Base-by-base conservation (phyloP, 2,113 vertebrate genomes). In the Perca schrenkii region DNA sequence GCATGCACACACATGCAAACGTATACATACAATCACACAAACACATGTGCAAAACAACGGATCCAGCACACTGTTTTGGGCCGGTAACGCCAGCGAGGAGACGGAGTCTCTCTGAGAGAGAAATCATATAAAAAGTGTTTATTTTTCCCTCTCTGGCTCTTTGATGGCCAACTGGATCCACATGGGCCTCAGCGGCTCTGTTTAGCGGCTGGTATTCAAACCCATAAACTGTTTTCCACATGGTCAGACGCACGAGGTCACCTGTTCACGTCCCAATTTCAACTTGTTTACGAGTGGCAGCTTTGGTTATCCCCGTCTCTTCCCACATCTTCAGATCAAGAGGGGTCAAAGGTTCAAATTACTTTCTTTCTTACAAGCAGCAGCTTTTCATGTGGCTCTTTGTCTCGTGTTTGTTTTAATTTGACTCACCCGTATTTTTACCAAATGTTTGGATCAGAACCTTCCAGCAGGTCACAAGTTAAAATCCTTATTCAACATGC, bases 121-220 rank as follows among this genome's bases (percentile, higher is more conserved):
- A 80, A 90, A 90, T 81, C 71, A 49, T 83, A 84, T 83, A 86
- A 94, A 88, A 83, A 43, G 49, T 88, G 87, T 92, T 93, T 91
- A 90, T 90, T 90, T 90, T 91, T 76, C 80, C 82, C 64, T 84
- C 66, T 75, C 50, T 54, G 79, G 64, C 61, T 28, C 91, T 93
- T 91, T 91, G 90, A 90, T 80, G 82, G 82, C 74, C 87, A 89
- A 91, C 89, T 86, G 87, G 77, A 89, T 89, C 88, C 91, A 93
- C 82, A 85, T 92, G 86, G 70, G 56, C 47, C 82, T 80, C 54
- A 4, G 74, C 68, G 1, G 65, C 62, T 80, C 66, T 72, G 79
- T 83, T 86, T 66, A 78, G 79, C 68, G 14, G 76, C 75, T 58
- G 79, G 82, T 84, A 88, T 60, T 84, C 77, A 81, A 76, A 85